Conservation (phyloP, 2,888 invertebrate genomes). For the Drosophila suboccidentalis region DNA sequence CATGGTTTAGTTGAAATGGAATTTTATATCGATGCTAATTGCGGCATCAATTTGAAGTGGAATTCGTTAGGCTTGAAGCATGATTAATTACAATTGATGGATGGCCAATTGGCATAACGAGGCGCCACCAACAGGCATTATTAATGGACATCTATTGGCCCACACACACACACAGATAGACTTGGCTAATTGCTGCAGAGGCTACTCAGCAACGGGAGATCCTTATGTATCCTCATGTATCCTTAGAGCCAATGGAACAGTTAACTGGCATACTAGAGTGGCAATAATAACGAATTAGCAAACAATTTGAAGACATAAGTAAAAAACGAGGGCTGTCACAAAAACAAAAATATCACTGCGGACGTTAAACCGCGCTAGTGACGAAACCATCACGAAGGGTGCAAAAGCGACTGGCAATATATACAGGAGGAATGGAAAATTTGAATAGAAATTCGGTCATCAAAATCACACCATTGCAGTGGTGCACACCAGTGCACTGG, state of each 20-base stretch:
- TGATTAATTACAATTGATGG: conserved; percentile 82
- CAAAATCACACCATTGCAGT: too few species aligned
- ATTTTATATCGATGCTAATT: conserved; percentile 52
- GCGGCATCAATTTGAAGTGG: conserved; percentile 63
- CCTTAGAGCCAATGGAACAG: conserved; percentile 28
- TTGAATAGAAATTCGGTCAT: too few species aligned
- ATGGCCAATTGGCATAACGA: conserved; percentile 77
- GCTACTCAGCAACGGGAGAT: conserved; percentile 30
- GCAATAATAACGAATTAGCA: conserved; percentile 80
- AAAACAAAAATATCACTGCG: too few species aligned
- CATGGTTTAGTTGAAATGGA: conserved; percentile 25
- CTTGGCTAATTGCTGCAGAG: conserved; percentile 65
- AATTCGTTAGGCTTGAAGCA: conserved; percentile 67
- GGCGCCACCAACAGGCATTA: conserved; percentile 59
- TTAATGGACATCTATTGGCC: conserved; percentile 64
- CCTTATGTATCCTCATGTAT: conserved; percentile 20
- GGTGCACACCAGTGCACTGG: too few species aligned
- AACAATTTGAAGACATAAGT: conserved; percentile 64
- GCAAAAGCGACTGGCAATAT: too few species aligned
- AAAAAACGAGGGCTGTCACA: conserved; percentile 29
- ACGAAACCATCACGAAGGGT: too few species aligned
- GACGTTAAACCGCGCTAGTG: too few species aligned
- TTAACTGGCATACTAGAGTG: conserved; percentile 58
- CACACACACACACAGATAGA: conserved; percentile 28
- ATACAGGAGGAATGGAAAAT: background rate